Base-by-base conservation (phyloP, 1,140 invertebrate genomes). In the Rhynchophorus ferrugineus region DNA sequence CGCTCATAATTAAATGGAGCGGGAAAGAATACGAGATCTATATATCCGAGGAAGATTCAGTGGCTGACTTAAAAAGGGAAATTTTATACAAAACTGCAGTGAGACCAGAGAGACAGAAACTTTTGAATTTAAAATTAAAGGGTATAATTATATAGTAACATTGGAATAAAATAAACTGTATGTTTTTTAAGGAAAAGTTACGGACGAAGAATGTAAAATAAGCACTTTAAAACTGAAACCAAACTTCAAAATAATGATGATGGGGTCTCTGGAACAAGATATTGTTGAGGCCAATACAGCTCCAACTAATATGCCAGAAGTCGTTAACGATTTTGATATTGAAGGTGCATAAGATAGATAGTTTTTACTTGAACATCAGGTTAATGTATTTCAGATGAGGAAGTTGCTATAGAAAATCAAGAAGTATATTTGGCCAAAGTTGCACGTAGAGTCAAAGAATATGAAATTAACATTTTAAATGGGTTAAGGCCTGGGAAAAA, bases 211-310 rank as follows among this genome's bases (percentile, higher is more conserved):
- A 54, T 80, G 82, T 56, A 76, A 76, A 38, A 70, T 95, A 14
- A 75, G 76, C 9, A 71, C 79, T 17, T 66, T 94, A 35, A 84
- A 84, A 55, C 68, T 95, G 3, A 94, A 92, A 67, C 79, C 83
- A n/a, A 88, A 88, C 22, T 86, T 89, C 49, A 95, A 95, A 72
- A 78, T 98, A 11, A 95, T 97, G 91, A 89, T 98, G 84, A 94
- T 98, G 80, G 95, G 94, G 0, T 95, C 91, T 0, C 73, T 89
- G 17, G 95, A 97, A 68, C 86, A 92, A 63, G 90, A 89, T 42
- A 93, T 98, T 58, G 82, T 83, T 43, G 83, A 85, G 66, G 87
- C 83, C 0, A 82, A 82, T 62, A 80, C 79, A 49, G 81, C 83
- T 44, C 89, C 91, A 0, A 80, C 85, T 57, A 81, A 89, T 54